Percentiles rank a stretch among this genome's conserved stretches.
phyloP scores from a whole-genome alignment of 2,888 invertebrate genomes.

The Erebia ligea region DNA sequence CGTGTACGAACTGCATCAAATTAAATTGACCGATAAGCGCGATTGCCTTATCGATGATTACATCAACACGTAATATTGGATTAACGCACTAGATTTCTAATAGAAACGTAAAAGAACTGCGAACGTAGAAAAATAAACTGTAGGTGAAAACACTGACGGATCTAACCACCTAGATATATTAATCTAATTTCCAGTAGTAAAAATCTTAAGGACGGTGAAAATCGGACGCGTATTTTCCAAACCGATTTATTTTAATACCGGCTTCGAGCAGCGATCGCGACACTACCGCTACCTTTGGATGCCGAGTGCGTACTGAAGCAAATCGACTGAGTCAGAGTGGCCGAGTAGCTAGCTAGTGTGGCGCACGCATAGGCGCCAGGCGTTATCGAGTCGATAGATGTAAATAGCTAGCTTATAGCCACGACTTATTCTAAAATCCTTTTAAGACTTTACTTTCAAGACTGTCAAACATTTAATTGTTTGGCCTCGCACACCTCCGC shows the following conservation, averaged over 20 bases:
- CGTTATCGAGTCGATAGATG: constrained; percentile 66
- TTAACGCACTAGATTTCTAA: constrained; percentile 23
- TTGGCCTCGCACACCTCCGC: no score
- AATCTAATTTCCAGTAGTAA: constrained; percentile 45
- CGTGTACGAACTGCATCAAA: neutral
- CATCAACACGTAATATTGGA: constrained; percentile 27
- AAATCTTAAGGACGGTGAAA: constrained; percentile 64
- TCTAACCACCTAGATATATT: constrained; percentile 37
- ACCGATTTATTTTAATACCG: constrained; percentile 58
- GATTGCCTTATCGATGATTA: constrained; percentile 29
- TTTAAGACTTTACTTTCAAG: no score
- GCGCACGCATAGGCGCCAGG: constrained; percentile 62
- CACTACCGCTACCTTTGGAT: constrained; percentile 56
- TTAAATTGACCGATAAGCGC: constrained; percentile 32
- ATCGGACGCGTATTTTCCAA: constrained; percentile 63
- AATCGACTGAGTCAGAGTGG: constrained; percentile 48
- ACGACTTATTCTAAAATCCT: neutral
- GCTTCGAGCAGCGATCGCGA: constrained; percentile 47
- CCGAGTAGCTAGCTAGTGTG: constrained; percentile 57
- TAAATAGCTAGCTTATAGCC: constrained; percentile 15
- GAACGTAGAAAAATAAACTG: constrained; percentile 21
- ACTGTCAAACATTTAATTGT: no score
- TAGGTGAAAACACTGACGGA: constrained; percentile 46
- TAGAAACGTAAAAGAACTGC: neutral
- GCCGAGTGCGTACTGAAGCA: constrained; percentile 71